Percentiles rank a stretch among this genome's conserved stretches.
phyloP scores from a whole-genome alignment of 2,888 invertebrate species.

The Entomobrya multifasciata region DNA sequence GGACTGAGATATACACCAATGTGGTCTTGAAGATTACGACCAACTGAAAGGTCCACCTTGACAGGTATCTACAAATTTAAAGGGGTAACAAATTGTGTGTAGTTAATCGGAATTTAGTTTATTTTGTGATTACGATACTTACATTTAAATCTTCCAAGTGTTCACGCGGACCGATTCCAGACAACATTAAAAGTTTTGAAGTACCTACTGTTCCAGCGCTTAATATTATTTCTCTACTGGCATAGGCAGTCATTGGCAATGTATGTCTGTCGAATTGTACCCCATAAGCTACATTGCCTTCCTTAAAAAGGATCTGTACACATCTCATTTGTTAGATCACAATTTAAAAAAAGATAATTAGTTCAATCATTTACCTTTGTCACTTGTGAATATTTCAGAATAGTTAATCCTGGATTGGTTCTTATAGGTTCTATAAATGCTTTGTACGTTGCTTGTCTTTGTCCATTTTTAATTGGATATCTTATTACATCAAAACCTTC shows the following conservation, averaged over 20 bases:
- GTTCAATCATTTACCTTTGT: conserved; percentile 26
- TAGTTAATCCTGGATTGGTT: conserved; percentile 48
- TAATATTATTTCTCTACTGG: conserved; percentile 74
- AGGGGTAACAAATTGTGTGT: conserved; percentile 3
- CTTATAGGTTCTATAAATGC: conserved; percentile 51
- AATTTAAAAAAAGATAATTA: too few relatives aligned
- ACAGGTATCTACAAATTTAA: conserved; percentile 72
- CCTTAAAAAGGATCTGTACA: too few relatives aligned
- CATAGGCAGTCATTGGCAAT: conserved; percentile 53
- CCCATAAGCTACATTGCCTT: conserved; percentile 56
- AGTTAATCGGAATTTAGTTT: too few relatives aligned
- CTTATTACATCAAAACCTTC: conserved; percentile 52
- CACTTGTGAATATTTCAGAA: conserved; percentile 49
- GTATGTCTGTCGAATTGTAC: conserved; percentile 73
- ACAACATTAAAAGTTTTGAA: conserved; percentile 62
- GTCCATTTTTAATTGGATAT: conserved; percentile 60
- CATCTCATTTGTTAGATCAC: too few relatives aligned
- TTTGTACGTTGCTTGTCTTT: conserved; percentile 52
- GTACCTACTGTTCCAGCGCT: conserved; percentile 67
- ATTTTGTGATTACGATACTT: neutral
- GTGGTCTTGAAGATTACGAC: conserved; percentile 75
- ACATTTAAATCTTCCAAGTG: conserved; percentile 70
- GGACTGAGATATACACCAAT: conserved; percentile 63
- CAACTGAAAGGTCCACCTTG: conserved; percentile 68
- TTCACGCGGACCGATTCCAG: conserved; percentile 58